A percentile compares a stretch with the other conserved stretches of the same genome.
These are phyloP conservation scores for Acronicta alni DNA, from an alignment of 2,888 invertebrate genomes.

Conservation along the genomic window DNA sequence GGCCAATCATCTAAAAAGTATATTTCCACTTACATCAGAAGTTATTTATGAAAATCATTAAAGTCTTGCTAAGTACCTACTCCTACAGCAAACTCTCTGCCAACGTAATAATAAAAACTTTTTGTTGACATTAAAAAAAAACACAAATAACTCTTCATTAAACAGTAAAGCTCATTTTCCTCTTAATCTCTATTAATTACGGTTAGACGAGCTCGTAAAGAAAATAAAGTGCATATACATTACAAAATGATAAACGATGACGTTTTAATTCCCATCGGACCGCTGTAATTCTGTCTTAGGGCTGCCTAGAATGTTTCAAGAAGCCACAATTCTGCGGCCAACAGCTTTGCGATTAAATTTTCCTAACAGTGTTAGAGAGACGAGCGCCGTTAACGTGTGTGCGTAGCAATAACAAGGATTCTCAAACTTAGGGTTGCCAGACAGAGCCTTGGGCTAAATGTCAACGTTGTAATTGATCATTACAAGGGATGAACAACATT, in stretches of 20 bases:
- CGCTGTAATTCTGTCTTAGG: conserved; percentile 32
- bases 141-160: not conserved
- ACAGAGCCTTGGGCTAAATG: conserved; percentile 30
- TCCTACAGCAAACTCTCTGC: no score
- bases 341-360: conserved; percentile 75
- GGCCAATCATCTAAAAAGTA: no score
- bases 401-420: conserved; percentile 46
- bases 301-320: conserved; percentile 45
- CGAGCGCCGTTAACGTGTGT: conserved; percentile 56
- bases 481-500: conserved; percentile 7
- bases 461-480: conserved; percentile 36
- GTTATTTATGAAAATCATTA: no score
- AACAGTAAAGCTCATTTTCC: not conserved
- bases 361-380: conserved; percentile 76
- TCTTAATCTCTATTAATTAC: not conserved
- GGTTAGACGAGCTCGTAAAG: conserved; percentile 12
- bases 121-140: not conserved
- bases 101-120: no score
- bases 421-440: conserved; percentile 18
- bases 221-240: conserved; percentile 35
- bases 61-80: no score
- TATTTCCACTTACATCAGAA: no score
- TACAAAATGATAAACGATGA: conserved; percentile 59
- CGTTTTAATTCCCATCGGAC: conserved; percentile 62
- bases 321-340: conserved; percentile 70